Conservation (phyloP, 92 coral and sea anemone species). For the Phenganax subtilis region DNA sequence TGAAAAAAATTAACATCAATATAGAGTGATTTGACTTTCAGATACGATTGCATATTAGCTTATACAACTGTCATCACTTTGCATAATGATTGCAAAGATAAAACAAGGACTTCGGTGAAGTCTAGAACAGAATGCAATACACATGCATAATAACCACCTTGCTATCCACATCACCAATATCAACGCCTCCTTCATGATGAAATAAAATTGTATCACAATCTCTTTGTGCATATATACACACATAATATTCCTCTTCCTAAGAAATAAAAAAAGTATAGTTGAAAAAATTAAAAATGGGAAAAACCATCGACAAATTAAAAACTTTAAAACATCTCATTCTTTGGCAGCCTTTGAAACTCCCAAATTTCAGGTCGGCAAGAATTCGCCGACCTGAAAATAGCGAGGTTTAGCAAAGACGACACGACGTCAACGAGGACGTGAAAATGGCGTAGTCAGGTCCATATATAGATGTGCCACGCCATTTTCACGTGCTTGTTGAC, state of each 20-base stretch:
- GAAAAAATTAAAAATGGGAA: neutral
- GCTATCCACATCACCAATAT: slow-evolving; percentile 90
- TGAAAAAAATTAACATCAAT: neutral
- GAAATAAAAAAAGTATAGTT: neutral
- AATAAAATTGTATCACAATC: slow-evolving; percentile 86
- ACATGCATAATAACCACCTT: slow-evolving; percentile 51
- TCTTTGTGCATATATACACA: slow-evolving; percentile 90
- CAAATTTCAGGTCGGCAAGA: too few species aligned
- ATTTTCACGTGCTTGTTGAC: too few species aligned
- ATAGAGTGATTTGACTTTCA: neutral
- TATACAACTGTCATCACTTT: neutral
- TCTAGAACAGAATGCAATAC: neutral
- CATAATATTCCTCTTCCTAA: slow-evolving; percentile 80
- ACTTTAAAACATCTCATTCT: too few species aligned
- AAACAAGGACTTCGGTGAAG: neutral
- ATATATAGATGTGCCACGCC: too few species aligned
- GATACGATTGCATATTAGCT: neutral
- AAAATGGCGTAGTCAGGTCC: too few species aligned
- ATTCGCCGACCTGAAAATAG: too few species aligned
- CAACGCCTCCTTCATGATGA: slow-evolving; percentile 96
- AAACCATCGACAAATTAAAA: neutral
- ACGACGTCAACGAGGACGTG: too few species aligned
- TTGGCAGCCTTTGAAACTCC: too few species aligned
- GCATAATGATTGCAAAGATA: neutral
- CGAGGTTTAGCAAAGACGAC: too few species aligned